Conservation (phyloP, 2,113 vertebrate species). For the Neoarius graeffei region DNA sequence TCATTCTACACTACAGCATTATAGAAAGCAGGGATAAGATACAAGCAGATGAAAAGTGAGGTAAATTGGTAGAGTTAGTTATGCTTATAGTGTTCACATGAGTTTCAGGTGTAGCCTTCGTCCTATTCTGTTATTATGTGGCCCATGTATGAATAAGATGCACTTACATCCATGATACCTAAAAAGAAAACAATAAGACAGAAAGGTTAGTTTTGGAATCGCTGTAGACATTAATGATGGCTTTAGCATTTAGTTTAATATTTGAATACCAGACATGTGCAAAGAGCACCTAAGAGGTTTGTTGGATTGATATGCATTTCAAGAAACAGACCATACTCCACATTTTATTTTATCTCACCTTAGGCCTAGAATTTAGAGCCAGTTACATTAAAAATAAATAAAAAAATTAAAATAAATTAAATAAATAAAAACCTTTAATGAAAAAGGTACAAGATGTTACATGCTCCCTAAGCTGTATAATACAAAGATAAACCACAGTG, state of each 20-base stretch:
- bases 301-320: background rate
- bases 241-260: background rate
- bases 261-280: background rate
- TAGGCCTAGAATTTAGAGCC: background rate
- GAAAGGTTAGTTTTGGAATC: background rate
- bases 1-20: background rate
- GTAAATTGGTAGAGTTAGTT: conserved; percentile 4
- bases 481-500: background rate
- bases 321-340: background rate
- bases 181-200: conserved; percentile 14
- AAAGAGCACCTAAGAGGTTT: background rate
- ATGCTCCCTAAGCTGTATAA: background rate
- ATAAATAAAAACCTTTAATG: too few relatives aligned
- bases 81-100: background rate
- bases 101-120: background rate
- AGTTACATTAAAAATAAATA: background rate
- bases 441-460: background rate
- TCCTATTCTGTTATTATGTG: conserved; percentile 9
- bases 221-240: background rate
- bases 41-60: background rate
- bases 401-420: background rate
- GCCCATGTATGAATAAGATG: conserved; percentile 14
- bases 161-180: conserved; percentile 60
- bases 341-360: background rate
- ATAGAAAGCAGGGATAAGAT: background rate